Evolutionary conservation across 2,113 vertebrate genomes (phyloP), one percentile per base, ranked within the genome.

Genomic region (Xerus inauris): DNA sequence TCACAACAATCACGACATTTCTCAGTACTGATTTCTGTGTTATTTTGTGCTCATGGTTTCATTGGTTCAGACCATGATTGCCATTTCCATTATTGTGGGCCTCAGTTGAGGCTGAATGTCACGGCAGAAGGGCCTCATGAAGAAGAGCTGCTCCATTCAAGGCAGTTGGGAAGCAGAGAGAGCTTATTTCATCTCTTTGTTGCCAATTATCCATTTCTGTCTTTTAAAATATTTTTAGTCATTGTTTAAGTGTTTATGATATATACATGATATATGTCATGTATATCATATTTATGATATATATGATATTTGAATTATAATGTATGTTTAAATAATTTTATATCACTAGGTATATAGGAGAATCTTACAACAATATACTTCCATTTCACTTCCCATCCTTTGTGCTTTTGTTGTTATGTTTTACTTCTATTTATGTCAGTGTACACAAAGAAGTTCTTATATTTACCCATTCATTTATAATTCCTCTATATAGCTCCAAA

Each of bases 331-430:
- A 79, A 79, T 92, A 84, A 81, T 89, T 45, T 83, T 11, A 38
- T 51, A 51, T 49, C 28, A 76, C 4, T 80, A 81, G 51, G 22
- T 2, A 89, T 79, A 85, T 22, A 71, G 9, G 86, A 94, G 16
- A 88, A n/a, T 7, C 47, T 73, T 77, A 84, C 20, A 75, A 76
- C 8, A 57, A 49, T 45, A 54, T 54, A 79, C 4, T 88, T 87
- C 77, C 12, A 72, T 0, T 24, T 87, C 20, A 8, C 12, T 24
- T 69, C 76, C 4, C 49, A 87, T 72, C 8, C 0, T 79, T 91
- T 73, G 40, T 94, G 87, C 14, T 79, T 93, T 47, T 38, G 19
- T 62, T 75, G 28, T 80, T 73, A 89, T 54, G 80, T 75, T 97
- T 95, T 83, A 91, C 45, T n/a, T 84, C 35, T 65, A 24, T 42